Base-by-base conservation (phyloP, 2,113 vertebrate genomes). In the Campylorhamphus procurvoides region DNA sequence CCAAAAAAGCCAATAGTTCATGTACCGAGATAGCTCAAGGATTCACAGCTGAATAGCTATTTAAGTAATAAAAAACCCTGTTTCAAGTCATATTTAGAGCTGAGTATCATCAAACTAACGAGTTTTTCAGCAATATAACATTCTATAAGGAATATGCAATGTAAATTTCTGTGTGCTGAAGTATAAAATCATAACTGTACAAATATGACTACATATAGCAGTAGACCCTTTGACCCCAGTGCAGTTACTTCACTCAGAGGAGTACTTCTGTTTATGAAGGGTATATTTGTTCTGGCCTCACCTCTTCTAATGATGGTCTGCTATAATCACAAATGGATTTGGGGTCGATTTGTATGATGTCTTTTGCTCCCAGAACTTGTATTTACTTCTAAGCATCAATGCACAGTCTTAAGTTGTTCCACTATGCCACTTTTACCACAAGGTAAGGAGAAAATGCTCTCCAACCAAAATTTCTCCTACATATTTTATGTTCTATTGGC, bases 1-100 rank as follows among this genome's bases (percentile, higher is more conserved):
- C 56, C n/a, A 97, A 93, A 96, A 95, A 95, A 71, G 85, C 96
- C 97, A 97, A 92, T 73, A 97, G 78, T 53, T 96, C 29, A 23
- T 85, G 78, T 71, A 81, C 91, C 49, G 91, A 97, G 82, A 63
- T 83, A 93, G 76, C 90, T 94, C 52, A n/a, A 94, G 93, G 89
- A 56, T 92, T 94, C 94, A 93, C 88, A 97, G 95, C 78, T 89
- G 82, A 96, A 92, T 35, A 88, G 78, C 39, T 97, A 73, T 82
- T 83, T 91, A 62, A 95, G 87, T 46, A 59, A 78, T 69, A 94
- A 96, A 94, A 82, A 73, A 75, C 25, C 31, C 74, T 71, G 64
- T 58, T 83, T 91, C 85, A 79, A 91, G 73, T 86, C 97, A 85
- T 80, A 92, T 96, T 96, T 95, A 89, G 77, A 84, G 68, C 60